Conservation (phyloP, 2,797 vertebrate genomes). For the Acropternis orthonyx region DNA sequence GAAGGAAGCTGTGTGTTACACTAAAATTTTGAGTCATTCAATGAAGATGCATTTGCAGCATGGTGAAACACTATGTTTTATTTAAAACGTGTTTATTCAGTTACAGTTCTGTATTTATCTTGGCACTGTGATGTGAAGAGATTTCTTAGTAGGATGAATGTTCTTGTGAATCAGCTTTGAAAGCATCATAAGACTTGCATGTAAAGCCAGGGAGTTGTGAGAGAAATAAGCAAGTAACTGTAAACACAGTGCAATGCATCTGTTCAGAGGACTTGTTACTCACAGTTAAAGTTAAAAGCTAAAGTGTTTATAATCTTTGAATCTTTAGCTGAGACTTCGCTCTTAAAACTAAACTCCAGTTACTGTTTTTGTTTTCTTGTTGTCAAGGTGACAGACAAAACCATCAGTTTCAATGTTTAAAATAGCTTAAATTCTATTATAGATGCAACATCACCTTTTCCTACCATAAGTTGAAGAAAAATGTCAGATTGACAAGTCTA, state of each 20-base stretch:
- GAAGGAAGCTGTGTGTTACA: background rate
- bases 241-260: background rate
- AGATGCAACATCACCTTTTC: background rate
- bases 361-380: background rate
- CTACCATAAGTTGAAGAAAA: background rate
- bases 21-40: background rate
- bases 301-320: background rate
- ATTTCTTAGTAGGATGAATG: background rate
- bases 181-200: background rate
- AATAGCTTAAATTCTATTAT: background rate
- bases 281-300: background rate
- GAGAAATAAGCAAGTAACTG: background rate
- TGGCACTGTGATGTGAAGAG: background rate
- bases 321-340: accelerated
- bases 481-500: background rate
- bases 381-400: background rate
- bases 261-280: background rate
- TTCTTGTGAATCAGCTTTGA: background rate
- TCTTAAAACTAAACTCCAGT: background rate
- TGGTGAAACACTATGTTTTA: background rate
- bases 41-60: background rate
- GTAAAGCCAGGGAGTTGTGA: background rate
- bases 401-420: background rate
- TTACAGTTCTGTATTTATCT: background rate
- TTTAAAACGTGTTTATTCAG: background rate